Evolutionary conservation across 2,797 vertebrate genomes (phyloP), one percentile per base, ranked within the genome.

Genomic region (Alcedo quadribrachys): DNA sequence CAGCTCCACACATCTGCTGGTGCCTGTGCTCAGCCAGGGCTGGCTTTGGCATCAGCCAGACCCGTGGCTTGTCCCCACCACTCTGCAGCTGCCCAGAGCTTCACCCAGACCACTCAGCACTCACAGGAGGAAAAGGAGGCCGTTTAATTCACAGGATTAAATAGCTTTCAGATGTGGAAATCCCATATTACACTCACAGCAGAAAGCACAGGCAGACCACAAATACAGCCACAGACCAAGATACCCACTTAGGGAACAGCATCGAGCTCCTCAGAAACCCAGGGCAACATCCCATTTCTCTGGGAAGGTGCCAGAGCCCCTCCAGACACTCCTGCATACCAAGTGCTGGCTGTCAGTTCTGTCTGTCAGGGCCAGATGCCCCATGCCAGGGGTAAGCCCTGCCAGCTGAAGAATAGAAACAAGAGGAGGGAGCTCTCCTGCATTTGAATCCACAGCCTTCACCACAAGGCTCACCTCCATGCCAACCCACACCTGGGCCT

Each of bases 141-240:
- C 0, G 15, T 58, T 86, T 62, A 65, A 46, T 33, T 93, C 84
- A 53, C 42, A 25, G 93, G 68, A 91, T 93, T 77, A 96, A 97
- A 97, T 89, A 30, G 68, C 82, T 95, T 89, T 81, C 97, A 97
- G 97, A 97, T 96, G 96, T 94, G 61, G 66, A 42, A 74, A 91
- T 8, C 60, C 85, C 93, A 33, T 35, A 70, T 60, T 30, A 69
- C 85, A 67, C 55, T 55, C 60, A 9, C 87, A 92, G 80, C 89
- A 81, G 89, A 95, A 80, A 5, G 54, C 73, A 73, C 70, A 73
- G 89, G 87, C 81, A 55, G 45, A 66, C 94, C 93, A 69, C 93
- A 95, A 91, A 60, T 33, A 30, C 54, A 15, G 28, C 90, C 28
- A n/a, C 94, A 91, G 82, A 81, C 81, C 93, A 93, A 84, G 90